Evolutionary conservation across 2,888 invertebrate genomes (phyloP), one percentile per base, ranked within the genome.

Genomic region (Strigamia crassipes): DNA sequence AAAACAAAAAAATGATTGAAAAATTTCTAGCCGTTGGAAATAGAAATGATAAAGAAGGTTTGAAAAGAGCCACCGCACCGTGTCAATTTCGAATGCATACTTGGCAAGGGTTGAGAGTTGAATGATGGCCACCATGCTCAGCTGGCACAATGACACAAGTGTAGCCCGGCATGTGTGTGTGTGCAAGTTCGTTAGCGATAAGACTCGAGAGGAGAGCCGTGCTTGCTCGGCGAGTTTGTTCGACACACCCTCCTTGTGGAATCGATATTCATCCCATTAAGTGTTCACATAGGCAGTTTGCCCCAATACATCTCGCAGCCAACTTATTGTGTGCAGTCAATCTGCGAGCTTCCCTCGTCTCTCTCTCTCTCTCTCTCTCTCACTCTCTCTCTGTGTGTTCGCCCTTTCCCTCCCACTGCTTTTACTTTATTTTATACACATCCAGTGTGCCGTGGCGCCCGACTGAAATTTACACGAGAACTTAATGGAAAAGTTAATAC

Each of bases 191-290:
- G 73, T 73, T 73, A 73, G 73, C 31, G 73, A 73, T 73, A 73
- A 73, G 73, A 73, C 73, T n/a, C 31, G 23, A 73, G 73, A 73
- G 73, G 8, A 27, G 12, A 31, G 31, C 73, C 12, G 27, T 31
- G 73, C 73, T 73, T 73, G 23, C 73, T 73, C 73, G 21, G n/a
- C 56, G 56, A 18, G 56, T 73, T 31, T 73, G 31, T 73, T 27
- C 31, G 73, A 73, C 73, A 73, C 73, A 73, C 73, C 73, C 73
- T 73, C n/a, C 73, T 10, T 0, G 13, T 15, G 15, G n/a, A 73
- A 73, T 73, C 73, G 73, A 73, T 73, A 73, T 73, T 73, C 73
- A 73, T 73, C 73, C 73, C 73, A 73, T 73, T 73, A 73, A 73
- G 73, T 73, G 73, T 73, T 73, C 73, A 31, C 73, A 27, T 73